Evolutionary conservation across 2,888 invertebrate genomes (phyloP).

Genomic region (Deilephila elpenor): DNA sequence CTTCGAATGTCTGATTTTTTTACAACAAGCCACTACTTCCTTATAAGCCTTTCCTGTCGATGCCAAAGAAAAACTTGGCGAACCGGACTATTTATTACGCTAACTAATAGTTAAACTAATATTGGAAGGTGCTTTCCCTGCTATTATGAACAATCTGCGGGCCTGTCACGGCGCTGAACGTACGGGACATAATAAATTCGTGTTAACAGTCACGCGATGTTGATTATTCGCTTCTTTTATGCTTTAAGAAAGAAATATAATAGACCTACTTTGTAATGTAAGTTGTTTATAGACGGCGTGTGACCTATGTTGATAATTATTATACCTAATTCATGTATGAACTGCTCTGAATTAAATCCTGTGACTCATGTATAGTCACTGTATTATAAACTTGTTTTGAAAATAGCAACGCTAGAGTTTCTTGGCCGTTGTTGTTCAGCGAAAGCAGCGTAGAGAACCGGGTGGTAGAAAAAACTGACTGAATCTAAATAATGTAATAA

Average conservation of each 20-base stretch:
- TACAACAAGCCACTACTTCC: neutral
- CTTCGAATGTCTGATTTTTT: too few species aligned
- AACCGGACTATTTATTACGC: neutral
- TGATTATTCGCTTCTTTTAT: neutral
- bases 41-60: neutral
- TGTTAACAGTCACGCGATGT: conserved; percentile 20
- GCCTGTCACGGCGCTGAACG: conserved; percentile 22
- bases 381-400: too few species aligned
- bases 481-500: too few species aligned
- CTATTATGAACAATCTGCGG: conserved; percentile 19
- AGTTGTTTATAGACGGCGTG: neutral
- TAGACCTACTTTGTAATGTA: neutral
- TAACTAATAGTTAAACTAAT: conserved; percentile 20
- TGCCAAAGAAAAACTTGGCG: neutral
- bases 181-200: conserved; percentile 22
- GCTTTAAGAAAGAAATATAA: neutral
- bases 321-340: too few species aligned
- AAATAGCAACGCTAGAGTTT: too few species aligned
- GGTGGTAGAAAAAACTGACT: too few species aligned
- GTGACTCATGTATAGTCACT: too few species aligned
- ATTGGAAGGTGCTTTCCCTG: conserved; percentile 7
- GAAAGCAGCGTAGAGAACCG: too few species aligned
- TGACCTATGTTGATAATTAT: too few species aligned
- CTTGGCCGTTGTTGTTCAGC: too few species aligned
- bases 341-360: too few species aligned